Base-by-base conservation (phyloP, 2,888 invertebrate species). In the Rhagonycha fulva region DNA sequence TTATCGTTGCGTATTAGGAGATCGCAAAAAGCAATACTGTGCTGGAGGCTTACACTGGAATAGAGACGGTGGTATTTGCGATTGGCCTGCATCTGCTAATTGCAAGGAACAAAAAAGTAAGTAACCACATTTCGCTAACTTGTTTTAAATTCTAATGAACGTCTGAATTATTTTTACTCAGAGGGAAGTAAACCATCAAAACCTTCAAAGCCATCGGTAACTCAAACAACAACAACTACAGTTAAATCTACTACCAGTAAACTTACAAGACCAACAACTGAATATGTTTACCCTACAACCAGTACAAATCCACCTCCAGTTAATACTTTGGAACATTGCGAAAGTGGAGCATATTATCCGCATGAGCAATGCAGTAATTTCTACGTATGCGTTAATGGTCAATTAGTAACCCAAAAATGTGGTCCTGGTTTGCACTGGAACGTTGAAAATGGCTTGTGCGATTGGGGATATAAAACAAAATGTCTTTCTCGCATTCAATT, bases 41-140 rank as follows among this genome's bases (percentile, higher is more conserved):
- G 94, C 95, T 0, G 93, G 94, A 0, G 95, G 95, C 4, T 87
- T 96, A 66, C 95, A 96, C 85, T 96, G 95, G 95, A 94, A 95
- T 81, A 87, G 89, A 23, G 84, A 89, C 0, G 89, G 89, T 69
- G 90, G 90, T 62, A 90, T 93, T 62, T 96, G 96, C 83, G 96
- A 96, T 85, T 96, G 96, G 96, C 96, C 96, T 0, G 89, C 89
- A 66, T 89, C 89, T 47, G 95, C 95, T 0, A 92, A 93, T 81
- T 96, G 96, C 84, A 88, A 87, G 78, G 81, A 73, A 30, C 24
- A 82, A 76, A 82, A 82, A 80, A 81, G 87, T 87, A 85, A 85
- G 84, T 80, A 19, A 4, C 2, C 12, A 5, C 11, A 32, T 32
- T 32, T 10, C 62, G 12, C 19, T 62, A 24, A 10, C 14, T 67